Conservation (phyloP, 2,888 invertebrate genomes). For the Drosophila villosipedis region DNA sequence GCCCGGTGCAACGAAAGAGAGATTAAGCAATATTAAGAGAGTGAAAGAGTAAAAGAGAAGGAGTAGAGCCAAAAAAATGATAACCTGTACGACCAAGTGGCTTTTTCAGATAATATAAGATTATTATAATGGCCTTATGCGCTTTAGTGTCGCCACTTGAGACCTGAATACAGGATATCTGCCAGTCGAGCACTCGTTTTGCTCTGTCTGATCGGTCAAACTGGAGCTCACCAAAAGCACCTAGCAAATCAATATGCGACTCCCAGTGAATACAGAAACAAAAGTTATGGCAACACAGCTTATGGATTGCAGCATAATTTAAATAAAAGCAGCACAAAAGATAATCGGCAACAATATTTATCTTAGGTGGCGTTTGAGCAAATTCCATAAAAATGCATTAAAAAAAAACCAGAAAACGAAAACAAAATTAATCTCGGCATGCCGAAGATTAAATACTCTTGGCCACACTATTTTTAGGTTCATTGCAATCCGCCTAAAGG, state of each 20-base stretch:
- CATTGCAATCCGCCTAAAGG: neutral
- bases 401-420: constrained; percentile 1
- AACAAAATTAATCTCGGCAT: neutral
- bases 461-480: neutral
- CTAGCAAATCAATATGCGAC: constrained; percentile 37
- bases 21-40: neutral
- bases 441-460: constrained; percentile 16
- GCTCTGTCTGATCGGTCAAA: constrained; percentile 4
- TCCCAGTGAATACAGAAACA: constrained; percentile 10
- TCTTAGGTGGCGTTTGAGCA: constrained; percentile 32
- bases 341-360: constrained; percentile 46
- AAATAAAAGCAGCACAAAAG: constrained; percentile 41
- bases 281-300: constrained; percentile 34
- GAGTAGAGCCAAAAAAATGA: constrained; percentile 3
- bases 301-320: constrained; percentile 40
- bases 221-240: constrained; percentile 19
- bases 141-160: neutral
- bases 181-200: neutral
- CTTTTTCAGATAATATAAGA: neutral
- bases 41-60: constrained; percentile 1
- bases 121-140: neutral
- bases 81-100: neutral
- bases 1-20: neutral
- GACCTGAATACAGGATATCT: neutral
- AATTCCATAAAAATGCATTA: constrained; percentile 39